phyloP scores from a whole-genome alignment of 2,888 invertebrate species.

The Itoplectis maculator region DNA sequence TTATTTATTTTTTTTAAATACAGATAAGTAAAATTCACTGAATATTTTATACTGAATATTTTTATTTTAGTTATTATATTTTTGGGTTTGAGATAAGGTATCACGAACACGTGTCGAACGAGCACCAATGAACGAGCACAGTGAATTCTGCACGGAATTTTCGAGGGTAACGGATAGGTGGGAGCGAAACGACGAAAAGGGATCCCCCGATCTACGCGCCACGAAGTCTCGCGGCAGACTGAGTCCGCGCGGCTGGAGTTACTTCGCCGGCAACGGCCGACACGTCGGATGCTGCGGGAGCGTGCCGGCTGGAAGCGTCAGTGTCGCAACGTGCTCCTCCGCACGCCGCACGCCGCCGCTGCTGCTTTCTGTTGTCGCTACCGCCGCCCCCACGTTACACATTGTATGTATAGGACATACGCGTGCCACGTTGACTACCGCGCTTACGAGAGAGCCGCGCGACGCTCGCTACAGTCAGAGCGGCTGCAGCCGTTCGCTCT shows the following conservation, averaged over 20 bases:
- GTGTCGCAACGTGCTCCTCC: conserved; percentile 68
- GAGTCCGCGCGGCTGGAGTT: conserved; percentile 62
- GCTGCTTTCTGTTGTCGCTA: conserved; percentile 42
- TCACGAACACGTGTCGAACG: not conserved
- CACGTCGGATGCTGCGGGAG: conserved; percentile 64
- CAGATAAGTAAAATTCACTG: not conserved
- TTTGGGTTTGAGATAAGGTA: no score
- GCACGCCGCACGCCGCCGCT: conserved; percentile 25
- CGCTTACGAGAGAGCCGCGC: conserved; percentile 8
- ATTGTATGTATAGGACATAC: conserved; percentile 12
- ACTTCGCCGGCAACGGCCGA: conserved; percentile 47
- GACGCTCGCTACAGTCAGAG: not conserved
- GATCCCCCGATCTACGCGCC: conserved; percentile 62
- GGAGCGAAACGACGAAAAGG: conserved; percentile 26
- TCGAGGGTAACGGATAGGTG: conserved; percentile 8
- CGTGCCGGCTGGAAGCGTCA: conserved; percentile 71
- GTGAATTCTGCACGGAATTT: not conserved
- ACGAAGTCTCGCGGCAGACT: conserved; percentile 72
- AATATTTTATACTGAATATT: not conserved
- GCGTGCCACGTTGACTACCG: conserved; percentile 1
- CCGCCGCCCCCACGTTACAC: conserved; percentile 21
- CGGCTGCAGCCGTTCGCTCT: not conserved
- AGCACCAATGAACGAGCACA: not conserved
- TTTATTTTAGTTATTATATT: no score
- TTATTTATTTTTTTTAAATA: not conserved